Base-by-base conservation (phyloP, 2,888 invertebrate genomes). In the Entomobrya proxima region DNA sequence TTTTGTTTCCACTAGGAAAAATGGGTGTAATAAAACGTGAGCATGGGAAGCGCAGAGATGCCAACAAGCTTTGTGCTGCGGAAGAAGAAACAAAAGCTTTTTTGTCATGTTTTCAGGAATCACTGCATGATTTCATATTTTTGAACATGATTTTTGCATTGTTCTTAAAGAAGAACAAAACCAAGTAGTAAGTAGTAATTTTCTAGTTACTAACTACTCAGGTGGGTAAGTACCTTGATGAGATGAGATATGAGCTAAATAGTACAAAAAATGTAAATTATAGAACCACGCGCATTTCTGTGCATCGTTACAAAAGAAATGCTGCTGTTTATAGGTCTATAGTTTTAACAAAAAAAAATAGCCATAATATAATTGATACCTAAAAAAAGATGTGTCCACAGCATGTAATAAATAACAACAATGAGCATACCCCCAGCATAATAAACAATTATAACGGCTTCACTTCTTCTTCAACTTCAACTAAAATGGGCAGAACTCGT, bases 401-500 rank as follows among this genome's bases (percentile, higher is more conserved):
- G 27, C 55, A 27, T 55, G 55, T 11, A 55, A 55, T 55, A 55
- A 55, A 55, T 55, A 55, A 55, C 27, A 55, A 55, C 21, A 50
- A 50, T 21, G 50, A 50, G 11, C 1, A 18, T 50, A 5, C 50
- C 47, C 11, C 50, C 50, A 50, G 21, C 50, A 18, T 50, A 18
- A n/a, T n/a, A n/a, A n/a, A 50, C 50, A 50, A 50, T 55, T 27
- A 55, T 55, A 55, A 27, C 55, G 55, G 55, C 55, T 55, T 27
- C 27, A 5, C 13, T 55, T 55, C 55, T 18, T 52, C 21, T 52
- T 5, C 3, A 21, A 18, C 21, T 3, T 3, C 24, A 13, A 55
- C 55, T 11, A 27, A 55, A 55, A 55, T 55, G 55, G 55, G 55
- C 55, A 55, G 55, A 55, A 55, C 55, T 55, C 55, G 55, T 55